A percentile compares a stretch with the other conserved stretches of the same genome.
These are phyloP conservation scores for Sarcophaga peregrina DNA, from an alignment of 1,140 invertebrate species.

Conservation along the genomic window DNA sequence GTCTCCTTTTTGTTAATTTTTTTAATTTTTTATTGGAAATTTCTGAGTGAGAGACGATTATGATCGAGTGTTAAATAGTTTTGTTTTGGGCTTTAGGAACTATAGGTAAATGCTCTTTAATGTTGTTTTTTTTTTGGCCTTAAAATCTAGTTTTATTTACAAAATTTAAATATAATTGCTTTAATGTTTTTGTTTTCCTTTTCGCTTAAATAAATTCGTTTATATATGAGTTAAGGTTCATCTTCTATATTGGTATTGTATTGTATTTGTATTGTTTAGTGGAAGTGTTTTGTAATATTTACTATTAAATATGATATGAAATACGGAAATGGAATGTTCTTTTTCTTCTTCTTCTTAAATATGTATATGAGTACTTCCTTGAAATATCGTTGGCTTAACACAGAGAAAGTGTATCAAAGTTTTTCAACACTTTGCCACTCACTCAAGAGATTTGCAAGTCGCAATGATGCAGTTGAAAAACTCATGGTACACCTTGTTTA, in stretches of 20 bases:
- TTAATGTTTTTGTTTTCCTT: background rate
- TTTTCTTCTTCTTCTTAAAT: too few species aligned
- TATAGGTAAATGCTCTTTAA: constrained; percentile 19
- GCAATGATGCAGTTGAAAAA: too few species aligned
- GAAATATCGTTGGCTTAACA: too few species aligned
- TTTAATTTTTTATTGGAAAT: background rate
- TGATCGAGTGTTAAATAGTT: background rate
- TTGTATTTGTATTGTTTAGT: constrained; percentile 17
- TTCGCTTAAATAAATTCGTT: constrained; percentile 34
- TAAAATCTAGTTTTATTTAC: constrained; percentile 11
- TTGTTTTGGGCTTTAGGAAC: constrained; percentile 13
- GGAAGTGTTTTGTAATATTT: constrained; percentile 34
- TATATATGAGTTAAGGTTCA: background rate
- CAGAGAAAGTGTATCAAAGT: too few species aligned
- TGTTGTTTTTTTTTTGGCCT: background rate
- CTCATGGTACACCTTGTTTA: too few species aligned
- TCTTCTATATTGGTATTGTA: background rate
- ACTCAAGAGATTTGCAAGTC: too few species aligned
- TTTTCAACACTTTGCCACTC: too few species aligned
- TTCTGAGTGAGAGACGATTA: background rate
- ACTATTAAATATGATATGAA: constrained; percentile 26
- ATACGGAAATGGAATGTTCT: constrained; percentile 42
- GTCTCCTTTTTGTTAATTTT: background rate
- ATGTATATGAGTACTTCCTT: too few species aligned
- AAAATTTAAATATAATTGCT: background rate